Conservation (phyloP, 2,888 invertebrate species). For the Polymixis lichenea region DNA sequence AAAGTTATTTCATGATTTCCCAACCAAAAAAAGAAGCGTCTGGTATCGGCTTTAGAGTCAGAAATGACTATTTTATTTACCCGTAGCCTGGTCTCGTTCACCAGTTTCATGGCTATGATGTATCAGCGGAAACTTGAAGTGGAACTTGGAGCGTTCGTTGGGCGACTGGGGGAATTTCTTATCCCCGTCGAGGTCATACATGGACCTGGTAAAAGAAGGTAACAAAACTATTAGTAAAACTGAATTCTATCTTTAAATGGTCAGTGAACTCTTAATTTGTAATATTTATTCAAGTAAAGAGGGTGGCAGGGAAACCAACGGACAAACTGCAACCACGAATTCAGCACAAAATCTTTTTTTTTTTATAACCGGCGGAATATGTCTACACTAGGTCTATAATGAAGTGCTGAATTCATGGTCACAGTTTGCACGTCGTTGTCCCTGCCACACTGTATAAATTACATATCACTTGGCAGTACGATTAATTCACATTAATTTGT, state of each 20-base stretch:
- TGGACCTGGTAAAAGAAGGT: conserved; percentile 79
- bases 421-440: too few species aligned
- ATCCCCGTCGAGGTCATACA: conserved; percentile 91
- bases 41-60: neutral
- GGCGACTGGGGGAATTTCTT: conserved; percentile 91
- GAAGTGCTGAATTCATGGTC: too few species aligned
- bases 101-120: conserved; percentile 75
- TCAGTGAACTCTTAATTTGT: neutral
- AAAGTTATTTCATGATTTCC: too few species aligned
- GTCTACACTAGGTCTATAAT: too few species aligned
- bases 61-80: neutral
- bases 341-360: too few species aligned
- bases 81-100: conserved; percentile 72
- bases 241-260: neutral
- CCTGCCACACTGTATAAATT: neutral
- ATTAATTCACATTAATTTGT: neutral
- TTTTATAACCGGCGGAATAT: too few species aligned
- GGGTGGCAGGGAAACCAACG: too few species aligned
- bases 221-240: neutral
- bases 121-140: conserved; percentile 82
- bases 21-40: neutral
- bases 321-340: too few species aligned
- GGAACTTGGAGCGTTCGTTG: conserved; percentile 94
- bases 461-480: neutral
- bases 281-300: neutral